Evolutionary conservation across 2,888 invertebrate genomes (phyloP).

Genomic region (Caenorhabditis zanzibari): DNA sequence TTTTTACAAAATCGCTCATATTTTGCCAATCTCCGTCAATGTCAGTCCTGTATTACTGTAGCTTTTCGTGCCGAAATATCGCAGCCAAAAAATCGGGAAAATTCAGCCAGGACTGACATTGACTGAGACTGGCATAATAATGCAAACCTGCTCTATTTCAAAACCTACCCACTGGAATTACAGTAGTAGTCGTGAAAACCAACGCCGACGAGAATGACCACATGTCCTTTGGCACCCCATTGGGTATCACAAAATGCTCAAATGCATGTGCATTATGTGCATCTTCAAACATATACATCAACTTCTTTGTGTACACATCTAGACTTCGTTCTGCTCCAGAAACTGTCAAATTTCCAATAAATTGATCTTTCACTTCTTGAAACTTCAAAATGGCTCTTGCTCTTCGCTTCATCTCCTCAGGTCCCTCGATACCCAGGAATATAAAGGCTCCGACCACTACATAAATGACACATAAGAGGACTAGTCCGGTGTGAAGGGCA

Average conservation of each 20-base stretch:
- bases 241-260: slow-evolving; percentile 54
- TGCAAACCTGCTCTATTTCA: neutral
- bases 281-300: slow-evolving; percentile 68
- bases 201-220: slow-evolving; percentile 74
- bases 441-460: slow-evolving; percentile 71
- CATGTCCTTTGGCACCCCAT: slow-evolving; percentile 62
- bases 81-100: too few species aligned
- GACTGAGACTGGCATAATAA: too few species aligned
- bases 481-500: slow-evolving; percentile 71
- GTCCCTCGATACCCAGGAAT: slow-evolving; percentile 68
- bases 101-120: too few species aligned
- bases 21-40: too few species aligned
- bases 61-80: too few species aligned
- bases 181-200: slow-evolving; percentile 75
- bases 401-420: slow-evolving; percentile 62
- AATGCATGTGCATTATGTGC: slow-evolving; percentile 59
- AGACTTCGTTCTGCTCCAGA: slow-evolving; percentile 21
- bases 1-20: too few species aligned
- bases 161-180: slow-evolving; percentile 76
- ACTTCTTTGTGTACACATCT: slow-evolving; percentile 63
- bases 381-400: slow-evolving; percentile 54
- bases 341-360: slow-evolving; percentile 54
- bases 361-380: slow-evolving; percentile 46
- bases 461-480: slow-evolving; percentile 67
- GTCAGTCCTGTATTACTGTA: too few species aligned